Evolutionary conservation across 2,113 vertebrate genomes (phyloP).

Genomic region (Misgurnus anguillicaudatus): DNA sequence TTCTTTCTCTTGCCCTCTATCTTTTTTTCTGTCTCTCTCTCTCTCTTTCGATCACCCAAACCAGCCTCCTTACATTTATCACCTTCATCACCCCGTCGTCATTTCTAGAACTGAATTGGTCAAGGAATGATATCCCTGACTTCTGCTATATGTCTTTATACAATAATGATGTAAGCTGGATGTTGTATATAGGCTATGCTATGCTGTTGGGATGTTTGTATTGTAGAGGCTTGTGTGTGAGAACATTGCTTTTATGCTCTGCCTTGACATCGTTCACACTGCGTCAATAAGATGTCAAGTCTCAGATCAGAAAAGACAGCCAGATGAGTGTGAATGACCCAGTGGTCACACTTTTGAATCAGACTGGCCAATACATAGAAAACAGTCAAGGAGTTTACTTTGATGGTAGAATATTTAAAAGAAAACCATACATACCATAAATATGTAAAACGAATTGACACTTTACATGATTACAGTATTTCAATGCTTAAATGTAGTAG

Average conservation of each 20-base stretch:
- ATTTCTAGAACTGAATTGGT: constrained; percentile 1
- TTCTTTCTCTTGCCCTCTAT: background rate
- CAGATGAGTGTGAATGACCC: background rate
- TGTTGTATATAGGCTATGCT: background rate
- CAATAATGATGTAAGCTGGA: background rate
- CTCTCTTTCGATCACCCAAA: background rate
- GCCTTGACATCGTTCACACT: constrained; percentile 19
- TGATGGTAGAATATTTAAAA: too few relatives aligned
- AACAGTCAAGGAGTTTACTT: background rate
- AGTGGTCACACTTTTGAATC: background rate
- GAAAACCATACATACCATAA: too few relatives aligned
- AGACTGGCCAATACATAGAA: background rate
- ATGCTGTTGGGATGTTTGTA: constrained; percentile 11
- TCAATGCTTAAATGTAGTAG: too few relatives aligned
- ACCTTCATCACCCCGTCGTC: background rate
- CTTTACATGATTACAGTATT: too few relatives aligned
- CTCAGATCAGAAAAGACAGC: constrained; percentile 8
- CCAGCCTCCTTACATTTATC: background rate
- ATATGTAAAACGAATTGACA: too few relatives aligned
- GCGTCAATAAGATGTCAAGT: constrained; percentile 29
- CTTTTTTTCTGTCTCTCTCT: background rate
- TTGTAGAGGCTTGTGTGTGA: constrained; percentile 3
- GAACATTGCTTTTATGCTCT: background rate
- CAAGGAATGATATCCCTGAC: background rate
- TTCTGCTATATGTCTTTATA: constrained; percentile 8